These are phyloP conservation scores for Buceros bicornis DNA, from an alignment of 2,797 vertebrate genomes.

Conservation along the genomic window DNA sequence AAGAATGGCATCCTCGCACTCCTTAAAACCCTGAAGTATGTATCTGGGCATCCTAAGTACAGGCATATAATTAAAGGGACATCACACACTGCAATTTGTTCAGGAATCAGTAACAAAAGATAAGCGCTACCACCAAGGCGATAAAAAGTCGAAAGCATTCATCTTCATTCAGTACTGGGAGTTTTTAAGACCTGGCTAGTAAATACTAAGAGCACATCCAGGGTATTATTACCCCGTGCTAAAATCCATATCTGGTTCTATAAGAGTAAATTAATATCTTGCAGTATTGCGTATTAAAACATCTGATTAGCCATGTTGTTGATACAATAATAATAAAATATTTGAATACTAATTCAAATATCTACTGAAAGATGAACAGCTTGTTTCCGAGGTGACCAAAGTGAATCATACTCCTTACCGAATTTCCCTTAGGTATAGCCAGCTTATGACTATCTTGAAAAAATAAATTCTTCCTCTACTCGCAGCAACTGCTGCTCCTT, in stretches of 20 bases:
- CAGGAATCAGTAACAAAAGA: background rate
- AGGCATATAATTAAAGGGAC: background rate
- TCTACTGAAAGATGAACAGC: slow-evolving; percentile 23
- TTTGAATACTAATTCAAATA: slow-evolving; percentile 34
- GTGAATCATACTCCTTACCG: background rate
- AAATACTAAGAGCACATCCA: background rate
- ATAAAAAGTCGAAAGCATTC: background rate
- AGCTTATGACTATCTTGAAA: slow-evolving; percentile 44
- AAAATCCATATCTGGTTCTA: background rate
- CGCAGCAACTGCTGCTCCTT: background rate
- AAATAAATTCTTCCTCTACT: background rate
- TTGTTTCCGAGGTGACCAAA: slow-evolving; percentile 60
- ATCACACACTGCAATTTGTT: background rate
- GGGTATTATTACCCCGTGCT: background rate
- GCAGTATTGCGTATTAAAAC: background rate
- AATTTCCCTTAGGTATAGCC: slow-evolving; percentile 29
- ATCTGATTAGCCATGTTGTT: background rate
- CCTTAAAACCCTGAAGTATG: background rate
- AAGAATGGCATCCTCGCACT: background rate
- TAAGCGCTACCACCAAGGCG: background rate
- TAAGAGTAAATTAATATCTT: background rate
- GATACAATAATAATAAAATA: slow-evolving; percentile 30
- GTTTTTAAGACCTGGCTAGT: background rate
- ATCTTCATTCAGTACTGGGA: background rate
- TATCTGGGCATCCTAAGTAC: background rate